phyloP scores from a whole-genome alignment of 37 sponge, comb jelly and placozoan genomes.

The Agelas oroides region DNA sequence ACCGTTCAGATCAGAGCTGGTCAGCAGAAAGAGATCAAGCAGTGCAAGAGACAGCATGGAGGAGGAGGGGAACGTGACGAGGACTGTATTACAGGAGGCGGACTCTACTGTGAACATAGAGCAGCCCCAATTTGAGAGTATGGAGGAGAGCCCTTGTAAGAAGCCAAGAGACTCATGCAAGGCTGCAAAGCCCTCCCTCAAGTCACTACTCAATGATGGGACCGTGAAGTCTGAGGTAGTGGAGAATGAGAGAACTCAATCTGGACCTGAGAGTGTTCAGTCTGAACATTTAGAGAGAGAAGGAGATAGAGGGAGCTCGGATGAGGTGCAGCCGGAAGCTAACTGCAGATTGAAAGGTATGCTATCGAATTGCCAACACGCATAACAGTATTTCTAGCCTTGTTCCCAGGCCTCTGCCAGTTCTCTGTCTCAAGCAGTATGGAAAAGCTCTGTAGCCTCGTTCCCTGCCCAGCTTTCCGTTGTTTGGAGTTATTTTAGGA shows the following conservation, averaged over 20 bases:
- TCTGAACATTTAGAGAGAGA: background rate
- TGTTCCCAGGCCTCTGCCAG: no score
- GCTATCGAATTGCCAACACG: no score
- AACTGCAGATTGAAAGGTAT: no score
- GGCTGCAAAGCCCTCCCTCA: background rate
- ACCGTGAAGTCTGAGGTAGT: background rate
- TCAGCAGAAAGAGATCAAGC: slow-evolving; percentile 1
- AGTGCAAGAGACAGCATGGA: slow-evolving; percentile 30
- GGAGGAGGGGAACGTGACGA: slow-evolving; percentile 25
- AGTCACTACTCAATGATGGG: slow-evolving; percentile 6
- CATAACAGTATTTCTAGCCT: no score
- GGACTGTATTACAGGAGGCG: slow-evolving; percentile 71
- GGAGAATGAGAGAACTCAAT: background rate
- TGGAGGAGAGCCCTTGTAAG: no score
- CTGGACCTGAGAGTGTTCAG: background rate
- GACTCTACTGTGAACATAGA: slow-evolving; percentile 73
- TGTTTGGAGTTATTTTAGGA: no score
- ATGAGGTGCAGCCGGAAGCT: background rate
- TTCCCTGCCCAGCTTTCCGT: no score
- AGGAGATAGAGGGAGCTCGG: background rate
- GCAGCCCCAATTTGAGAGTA: background rate
- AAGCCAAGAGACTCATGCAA: no score
- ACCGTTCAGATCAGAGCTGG: no score
- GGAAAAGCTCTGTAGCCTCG: no score
- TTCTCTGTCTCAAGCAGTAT: no score